Base-by-base conservation (phyloP, 2,113 vertebrate genomes). In the Aythya baeri region DNA sequence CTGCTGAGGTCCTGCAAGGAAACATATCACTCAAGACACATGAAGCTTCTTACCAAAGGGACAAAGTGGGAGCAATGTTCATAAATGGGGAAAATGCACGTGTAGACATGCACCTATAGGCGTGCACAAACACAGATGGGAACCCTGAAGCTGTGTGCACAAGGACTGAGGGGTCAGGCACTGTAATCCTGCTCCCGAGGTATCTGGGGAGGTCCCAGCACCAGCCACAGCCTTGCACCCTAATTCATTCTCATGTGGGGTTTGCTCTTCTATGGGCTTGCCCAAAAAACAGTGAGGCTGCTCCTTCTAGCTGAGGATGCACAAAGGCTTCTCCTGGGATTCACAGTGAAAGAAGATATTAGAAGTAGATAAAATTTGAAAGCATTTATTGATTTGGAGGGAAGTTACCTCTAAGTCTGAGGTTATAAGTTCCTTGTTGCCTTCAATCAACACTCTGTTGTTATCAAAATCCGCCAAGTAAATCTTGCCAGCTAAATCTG, bases 391-490 rank as follows among this genome's bases (percentile, higher is more conserved):
- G 44, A 55, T 52, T 77, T 0, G 0, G 38, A 44, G 26, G 41
- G 41, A 41, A 41, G 41, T 96, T 98, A 97, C 98, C 97, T 98
- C 6, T 55, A 98, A 82, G 75, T 98, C 98, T 18, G 50, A 73
- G 86, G 96, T 91, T 63, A 91, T 16, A 18, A 74, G 41, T 23
- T 92, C 55, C 67, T 86, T 82, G 17, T 68, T 76, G 41, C 83
- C 91, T 86, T 92, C 91, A 71, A 49, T 71, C 41, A 41, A 43
- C 29, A 59, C 67, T 43, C 87, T 82, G 88, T 93, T 97, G 52
- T 97, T 89, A 88, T 97, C 96, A 70, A 98, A 98, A 90, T 98
- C 98, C 1, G 92, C 96, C 94, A 98, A 81, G 70, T 78, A 92
- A 88, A 97, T 75, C 66, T 86, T 96, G 57, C 95, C 92, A 79